Conservation (phyloP, 2,113 vertebrate species). For the Phylloscopus trochiloides region DNA sequence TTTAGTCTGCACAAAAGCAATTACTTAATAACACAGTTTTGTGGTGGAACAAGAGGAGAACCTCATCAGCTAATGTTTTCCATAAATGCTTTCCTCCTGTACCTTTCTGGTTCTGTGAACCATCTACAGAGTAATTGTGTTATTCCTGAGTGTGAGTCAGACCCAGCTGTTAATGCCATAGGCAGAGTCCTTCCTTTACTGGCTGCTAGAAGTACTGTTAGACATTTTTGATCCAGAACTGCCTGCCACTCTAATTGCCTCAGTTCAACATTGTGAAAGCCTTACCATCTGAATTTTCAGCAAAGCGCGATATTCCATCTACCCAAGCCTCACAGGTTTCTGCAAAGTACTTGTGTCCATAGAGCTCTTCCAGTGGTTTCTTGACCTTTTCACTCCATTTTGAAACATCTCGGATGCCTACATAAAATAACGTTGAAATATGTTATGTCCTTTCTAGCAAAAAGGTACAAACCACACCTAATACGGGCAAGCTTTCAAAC, state of each 20-base stretch:
- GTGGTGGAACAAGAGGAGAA: neutral
- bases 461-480: neutral
- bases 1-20: neutral
- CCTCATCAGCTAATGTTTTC: neutral
- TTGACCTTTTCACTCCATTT: constrained; percentile 84
- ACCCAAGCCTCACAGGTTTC: constrained; percentile 86
- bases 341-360: constrained; percentile 81
- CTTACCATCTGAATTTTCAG: constrained; percentile 79
- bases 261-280: neutral
- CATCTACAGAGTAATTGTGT: neutral
- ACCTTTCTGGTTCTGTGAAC: neutral
- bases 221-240: neutral
- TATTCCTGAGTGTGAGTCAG: constrained; percentile 11
- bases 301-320: constrained; percentile 78
- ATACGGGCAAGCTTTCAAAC: neutral
- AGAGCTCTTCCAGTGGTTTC: constrained; percentile 86
- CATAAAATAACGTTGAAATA: neutral
- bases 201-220: neutral
- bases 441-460: neutral
- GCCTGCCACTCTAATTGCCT: neutral
- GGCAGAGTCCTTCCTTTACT: neutral
- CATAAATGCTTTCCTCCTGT: neutral
- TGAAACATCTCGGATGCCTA: constrained; percentile 87
- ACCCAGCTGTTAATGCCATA: neutral
- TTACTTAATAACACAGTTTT: neutral